Evolutionary conservation across 2,888 invertebrate genomes (phyloP).

Genomic region (Octonoba sinensis): DNA sequence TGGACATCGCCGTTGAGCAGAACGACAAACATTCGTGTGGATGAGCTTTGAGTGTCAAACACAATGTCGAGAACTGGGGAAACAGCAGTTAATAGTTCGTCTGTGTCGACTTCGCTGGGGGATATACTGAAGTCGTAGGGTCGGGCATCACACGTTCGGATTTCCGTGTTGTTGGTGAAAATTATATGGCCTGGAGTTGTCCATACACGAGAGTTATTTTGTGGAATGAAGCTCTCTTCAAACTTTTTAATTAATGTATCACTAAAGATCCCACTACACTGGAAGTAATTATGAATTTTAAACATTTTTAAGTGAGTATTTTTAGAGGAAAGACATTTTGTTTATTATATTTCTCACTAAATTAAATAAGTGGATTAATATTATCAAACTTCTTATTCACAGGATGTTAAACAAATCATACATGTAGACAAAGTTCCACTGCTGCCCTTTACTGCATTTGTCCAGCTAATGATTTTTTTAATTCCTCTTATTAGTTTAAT

Average conservation of each 20-base stretch:
- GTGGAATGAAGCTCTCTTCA: slow-evolving; percentile 44
- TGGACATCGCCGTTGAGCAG: slow-evolving; percentile 56
- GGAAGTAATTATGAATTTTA: slow-evolving; percentile 48
- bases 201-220: slow-evolving; percentile 49
- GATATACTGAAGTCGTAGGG: slow-evolving; percentile 56
- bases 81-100: slow-evolving; percentile 40
- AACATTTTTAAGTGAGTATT: slow-evolving; percentile 31
- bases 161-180: slow-evolving; percentile 38
- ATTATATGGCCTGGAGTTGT: slow-evolving; percentile 54
- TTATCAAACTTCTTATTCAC: too few species aligned
- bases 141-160: slow-evolving; percentile 58
- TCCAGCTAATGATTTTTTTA: too few species aligned
- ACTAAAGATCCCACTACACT: slow-evolving; percentile 50
- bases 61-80: slow-evolving; percentile 50
- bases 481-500: too few species aligned
- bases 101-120: slow-evolving; percentile 47
- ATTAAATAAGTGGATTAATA: too few species aligned
- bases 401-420: too few species aligned
- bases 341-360: too few species aligned
- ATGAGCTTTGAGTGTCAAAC: slow-evolving; percentile 45
- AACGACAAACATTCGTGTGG: slow-evolving; percentile 50
- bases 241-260: slow-evolving; percentile 53
- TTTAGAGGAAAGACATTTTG: too few species aligned
- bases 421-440: too few species aligned
- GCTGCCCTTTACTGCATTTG: too few species aligned